Base-by-base conservation (phyloP, 2,797 vertebrate genomes). In the Schizothorax lantsangensis region DNA sequence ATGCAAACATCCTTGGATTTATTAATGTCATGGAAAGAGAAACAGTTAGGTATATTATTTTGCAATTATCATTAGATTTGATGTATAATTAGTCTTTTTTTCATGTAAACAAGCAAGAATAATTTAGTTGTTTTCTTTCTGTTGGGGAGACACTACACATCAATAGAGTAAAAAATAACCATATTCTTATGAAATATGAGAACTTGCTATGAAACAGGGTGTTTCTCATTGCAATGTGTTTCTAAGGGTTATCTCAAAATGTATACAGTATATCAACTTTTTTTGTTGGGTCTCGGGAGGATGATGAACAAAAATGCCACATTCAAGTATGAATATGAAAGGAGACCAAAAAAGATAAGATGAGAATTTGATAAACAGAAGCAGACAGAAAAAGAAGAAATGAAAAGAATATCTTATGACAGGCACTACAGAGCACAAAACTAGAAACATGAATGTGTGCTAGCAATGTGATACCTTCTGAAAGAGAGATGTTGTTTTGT, bases 391-490 rank as follows among this genome's bases (percentile, higher is more conserved):
- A 40, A 81, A 38, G 2, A 33, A 64, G 9, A 68, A 52, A 64
- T 75, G 43, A 84, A 66, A 66, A 77, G 0, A 78, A 78, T 8
- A 1, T 52, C 14, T 75, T n/a, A 38, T 19, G 72, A 75, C 72
- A 62, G n/a, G 26, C 15, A 64, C 57, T 74, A 45, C 26, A 49
- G 30, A 77, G 33, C 8, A 40, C 14, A 47, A 52, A 77, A 77
- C 23, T 64, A n/a, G n/a, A 73, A 47, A 83, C 2, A 30, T 33
- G 83, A 90, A 91, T 74, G 81, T 85, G 40, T 5, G 23, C 40
- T 30, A 33, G 9, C 11, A 66, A 17, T 7, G 30, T 36, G 17
- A 69, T 5, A 9, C 30, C 2, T 12, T 38, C 30, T 26, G 86
- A 64, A 30, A 62, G 80, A 6, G 9, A 87, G 81, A n/a, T n/a